These are phyloP conservation scores for Chiroxiphia lanceolata DNA, from an alignment of 2,797 vertebrate genomes.

Conservation along the genomic window DNA sequence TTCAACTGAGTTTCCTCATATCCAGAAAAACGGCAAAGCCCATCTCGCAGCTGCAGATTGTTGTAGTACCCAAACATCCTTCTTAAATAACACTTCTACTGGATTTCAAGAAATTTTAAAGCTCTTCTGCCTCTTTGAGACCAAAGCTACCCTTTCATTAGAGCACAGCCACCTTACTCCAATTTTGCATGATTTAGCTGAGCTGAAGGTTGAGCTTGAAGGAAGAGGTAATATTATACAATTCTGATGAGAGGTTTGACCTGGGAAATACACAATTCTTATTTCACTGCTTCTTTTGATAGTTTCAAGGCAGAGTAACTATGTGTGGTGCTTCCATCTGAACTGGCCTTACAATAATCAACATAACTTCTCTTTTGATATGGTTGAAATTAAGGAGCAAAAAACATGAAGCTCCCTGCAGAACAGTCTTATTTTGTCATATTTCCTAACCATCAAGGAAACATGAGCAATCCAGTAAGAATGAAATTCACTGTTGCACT, in stretches of 20 bases:
- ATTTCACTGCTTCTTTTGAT: background rate
- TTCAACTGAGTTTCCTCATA: background rate
- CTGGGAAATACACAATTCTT: background rate
- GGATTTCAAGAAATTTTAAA: background rate
- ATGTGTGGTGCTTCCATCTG: background rate
- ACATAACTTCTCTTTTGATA: background rate
- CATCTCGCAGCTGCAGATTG: background rate
- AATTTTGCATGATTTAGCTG: background rate
- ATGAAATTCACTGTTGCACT: background rate
- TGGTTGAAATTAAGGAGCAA: background rate
- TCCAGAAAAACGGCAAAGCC: background rate
- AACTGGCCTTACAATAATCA: background rate
- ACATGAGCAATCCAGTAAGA: background rate
- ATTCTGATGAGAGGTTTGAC: background rate
- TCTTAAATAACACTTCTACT: background rate
- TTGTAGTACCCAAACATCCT: background rate
- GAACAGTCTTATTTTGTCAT: background rate
- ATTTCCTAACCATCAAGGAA: background rate
- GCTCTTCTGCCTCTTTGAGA: background rate
- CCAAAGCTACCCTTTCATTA: background rate
- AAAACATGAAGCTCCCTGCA: background rate
- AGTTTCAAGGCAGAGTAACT: background rate
- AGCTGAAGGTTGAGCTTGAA: background rate
- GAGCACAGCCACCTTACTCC: background rate
- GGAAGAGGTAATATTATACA: background rate